Evolutionary conservation across 2,113 vertebrate genomes (phyloP), one percentile per base, ranked within the genome.

Genomic region (Cavia porcellus): DNA sequence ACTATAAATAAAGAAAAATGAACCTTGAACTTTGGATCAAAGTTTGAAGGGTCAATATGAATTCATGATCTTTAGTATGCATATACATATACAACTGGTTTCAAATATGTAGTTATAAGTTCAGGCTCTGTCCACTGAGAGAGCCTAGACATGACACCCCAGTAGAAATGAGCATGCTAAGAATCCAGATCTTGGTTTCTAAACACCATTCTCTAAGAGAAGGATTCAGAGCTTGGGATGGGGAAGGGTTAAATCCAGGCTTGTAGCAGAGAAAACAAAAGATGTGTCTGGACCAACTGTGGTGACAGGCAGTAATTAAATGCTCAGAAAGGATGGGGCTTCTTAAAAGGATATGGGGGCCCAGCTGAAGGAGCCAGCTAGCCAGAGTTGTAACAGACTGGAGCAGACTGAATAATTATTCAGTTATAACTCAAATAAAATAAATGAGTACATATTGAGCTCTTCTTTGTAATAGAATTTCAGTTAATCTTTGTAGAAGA

Each of bases 401-500:
- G 22, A 88, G 66, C 25, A 86, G 82, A 87, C 42, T n/a, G 20
- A 85, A 74, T 25, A 86, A 74, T 24, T 47, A 55, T 4, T 93
- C 35, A 17, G 52, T 83, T 52, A 93, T 61, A 83, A 82, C 57
- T 86, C 25, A 47, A 66, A 28, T 62, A 90, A 90, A 89, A 50
- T 84, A 72, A 70, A 81, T 62, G 28, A 83, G 9, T 70, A 8
- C 11, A 64, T 28, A 62, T 55, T 55, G 35, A 90, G 72, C 5
- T 86, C 52, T 89, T 92, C 38, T 6, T 64, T 79, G 77, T 8
- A 94, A 55, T 12, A 61, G 74, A 70, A 95, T 93, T 90, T 20
- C 47, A 86, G 38, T 80, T 52, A 20, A 35, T 52, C 17, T 17
- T 52, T 15, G 28, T 4, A 15, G 25, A 79, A 50, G 14, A 5